phyloP scores from a whole-genome alignment of 2,888 invertebrate species.

The Tholera decimalis region DNA sequence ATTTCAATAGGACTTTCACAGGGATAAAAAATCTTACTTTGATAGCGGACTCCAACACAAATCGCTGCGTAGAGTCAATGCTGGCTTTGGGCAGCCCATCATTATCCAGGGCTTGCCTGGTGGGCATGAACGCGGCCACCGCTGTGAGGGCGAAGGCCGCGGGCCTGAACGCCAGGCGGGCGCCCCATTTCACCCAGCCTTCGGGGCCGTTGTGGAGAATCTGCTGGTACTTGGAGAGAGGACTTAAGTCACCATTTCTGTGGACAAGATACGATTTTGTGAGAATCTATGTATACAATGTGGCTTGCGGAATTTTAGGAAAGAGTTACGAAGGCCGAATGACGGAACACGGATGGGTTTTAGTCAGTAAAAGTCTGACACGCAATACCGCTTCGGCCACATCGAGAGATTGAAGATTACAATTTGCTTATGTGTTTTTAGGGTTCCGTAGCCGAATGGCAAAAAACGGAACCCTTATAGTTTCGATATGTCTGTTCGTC shows the following conservation, averaged over 20 bases:
- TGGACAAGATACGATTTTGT: not conserved
- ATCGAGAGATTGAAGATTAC: no score
- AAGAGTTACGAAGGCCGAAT: no score
- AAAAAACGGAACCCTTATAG: no score
- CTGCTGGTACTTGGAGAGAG: conserved; percentile 85
- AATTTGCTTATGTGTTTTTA: no score
- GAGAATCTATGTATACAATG: no score
- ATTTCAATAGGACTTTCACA: no score
- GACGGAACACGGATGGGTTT: no score
- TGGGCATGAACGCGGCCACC: conserved; percentile 79
- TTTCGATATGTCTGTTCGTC: no score
- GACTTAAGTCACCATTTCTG: conserved; percentile 82
- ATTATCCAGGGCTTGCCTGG: conserved; percentile 75
- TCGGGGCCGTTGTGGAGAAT: conserved; percentile 85
- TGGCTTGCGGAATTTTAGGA: no score
- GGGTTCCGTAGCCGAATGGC: no score
- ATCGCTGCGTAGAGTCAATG: conserved; percentile 84
- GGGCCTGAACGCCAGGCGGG: conserved; percentile 83
- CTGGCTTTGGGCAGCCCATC: conserved; percentile 85
- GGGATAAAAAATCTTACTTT: conserved; percentile 71
- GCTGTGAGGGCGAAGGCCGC: conserved; percentile 84
- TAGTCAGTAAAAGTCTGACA: no score
- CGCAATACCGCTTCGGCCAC: no score
- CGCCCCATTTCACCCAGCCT: conserved; percentile 87
- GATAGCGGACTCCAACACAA: conserved; percentile 84